Percentiles rank a stretch among this genome's conserved stretches.
These are phyloP conservation scores for Nannobrachium achirus DNA, from an alignment of 2,113 vertebrate genomes.

Conservation along the genomic window DNA sequence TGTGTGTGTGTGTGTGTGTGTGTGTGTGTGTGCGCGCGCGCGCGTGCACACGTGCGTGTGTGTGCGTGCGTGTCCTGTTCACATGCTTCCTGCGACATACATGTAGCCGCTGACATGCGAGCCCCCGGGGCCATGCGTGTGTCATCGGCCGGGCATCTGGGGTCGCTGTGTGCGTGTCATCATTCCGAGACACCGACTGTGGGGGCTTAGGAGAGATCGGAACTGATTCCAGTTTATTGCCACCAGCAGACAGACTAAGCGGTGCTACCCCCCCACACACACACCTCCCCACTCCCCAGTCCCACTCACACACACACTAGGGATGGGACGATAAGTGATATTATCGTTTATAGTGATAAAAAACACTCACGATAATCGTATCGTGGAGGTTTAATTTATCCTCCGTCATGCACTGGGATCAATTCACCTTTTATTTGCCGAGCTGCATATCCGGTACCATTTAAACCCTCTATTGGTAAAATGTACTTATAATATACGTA, in stretches of 20 bases:
- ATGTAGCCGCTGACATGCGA: conserved; percentile 9
- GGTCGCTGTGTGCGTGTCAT: conserved; percentile 37
- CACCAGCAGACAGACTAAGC: conserved; percentile 50
- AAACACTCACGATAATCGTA: no score
- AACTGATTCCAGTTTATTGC: conserved; percentile 59
- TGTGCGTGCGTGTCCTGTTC: conserved; percentile 8
- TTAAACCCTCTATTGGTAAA: no score
- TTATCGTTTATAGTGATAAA: no score
- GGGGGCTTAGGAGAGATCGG: conserved; percentile 40
- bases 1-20: not conserved
- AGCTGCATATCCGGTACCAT: no score
- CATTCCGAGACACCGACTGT: conserved; percentile 24
- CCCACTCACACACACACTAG: not conserved
- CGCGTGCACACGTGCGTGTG: conserved; percentile 15
- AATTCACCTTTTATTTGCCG: no score
- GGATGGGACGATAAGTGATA: no score
- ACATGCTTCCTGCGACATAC: not conserved
- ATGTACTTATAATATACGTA: no score
- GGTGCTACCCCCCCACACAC: conserved; percentile 8
- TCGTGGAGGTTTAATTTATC: no score
- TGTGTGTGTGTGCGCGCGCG: not conserved
- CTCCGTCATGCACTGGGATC: no score
- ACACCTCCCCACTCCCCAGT: not conserved
- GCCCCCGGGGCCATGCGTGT: not conserved
- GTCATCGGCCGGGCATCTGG: conserved; percentile 31